Conservation (phyloP, 2,113 vertebrate genomes). For the Ursus arctos region DNA sequence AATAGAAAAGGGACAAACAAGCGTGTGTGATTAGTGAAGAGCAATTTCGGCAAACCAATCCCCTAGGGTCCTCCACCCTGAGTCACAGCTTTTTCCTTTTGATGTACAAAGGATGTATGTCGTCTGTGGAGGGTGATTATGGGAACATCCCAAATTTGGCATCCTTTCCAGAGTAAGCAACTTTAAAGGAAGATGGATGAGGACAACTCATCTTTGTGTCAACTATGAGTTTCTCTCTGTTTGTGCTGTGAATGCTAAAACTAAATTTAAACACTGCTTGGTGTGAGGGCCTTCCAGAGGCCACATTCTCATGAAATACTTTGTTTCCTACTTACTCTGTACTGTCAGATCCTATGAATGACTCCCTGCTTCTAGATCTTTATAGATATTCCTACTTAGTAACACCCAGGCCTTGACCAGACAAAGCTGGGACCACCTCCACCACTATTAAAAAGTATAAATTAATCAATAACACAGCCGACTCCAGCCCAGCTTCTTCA, state of each 20-base stretch:
- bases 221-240: slow-evolving; percentile 68
- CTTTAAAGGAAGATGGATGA: slow-evolving; percentile 64
- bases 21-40: slow-evolving; percentile 32
- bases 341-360: neutral
- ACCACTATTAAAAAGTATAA: neutral
- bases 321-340: neutral
- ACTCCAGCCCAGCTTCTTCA: neutral
- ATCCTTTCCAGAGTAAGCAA: slow-evolving; percentile 60
- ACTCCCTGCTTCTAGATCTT: neutral
- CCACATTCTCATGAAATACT: slow-evolving; percentile 48
- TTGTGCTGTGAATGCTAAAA: slow-evolving; percentile 57
- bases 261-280: slow-evolving; percentile 69
- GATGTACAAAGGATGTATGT: slow-evolving; percentile 23
- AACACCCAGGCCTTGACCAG: neutral
- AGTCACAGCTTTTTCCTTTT: slow-evolving; percentile 43
- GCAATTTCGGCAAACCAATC: neutral
- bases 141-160: slow-evolving; percentile 31
- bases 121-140: slow-evolving; percentile 15
- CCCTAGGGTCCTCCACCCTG: neutral
- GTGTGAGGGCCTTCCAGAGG: slow-evolving; percentile 63
- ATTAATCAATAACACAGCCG: neutral
- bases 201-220: slow-evolving; percentile 66
- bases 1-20: slow-evolving; percentile 35
- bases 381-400: neutral
- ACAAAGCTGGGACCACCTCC: neutral